Conservation (phyloP, 2,797 vertebrate genomes). For the Melopsittacus undulatus region DNA sequence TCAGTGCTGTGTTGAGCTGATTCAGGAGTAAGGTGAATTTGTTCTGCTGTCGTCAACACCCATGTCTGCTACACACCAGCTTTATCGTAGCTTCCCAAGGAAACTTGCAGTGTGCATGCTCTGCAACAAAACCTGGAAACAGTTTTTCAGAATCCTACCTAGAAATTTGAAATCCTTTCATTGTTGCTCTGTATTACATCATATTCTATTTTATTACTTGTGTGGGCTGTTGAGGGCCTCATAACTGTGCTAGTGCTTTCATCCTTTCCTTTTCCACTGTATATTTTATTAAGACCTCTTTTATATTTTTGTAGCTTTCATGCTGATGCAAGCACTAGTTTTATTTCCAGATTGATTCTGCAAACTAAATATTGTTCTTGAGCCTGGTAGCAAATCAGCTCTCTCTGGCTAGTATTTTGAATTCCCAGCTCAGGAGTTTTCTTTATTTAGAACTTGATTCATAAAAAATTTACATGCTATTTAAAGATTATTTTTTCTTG, state of each 20-base stretch:
- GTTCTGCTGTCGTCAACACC: not conserved
- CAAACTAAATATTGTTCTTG: conserved; percentile 74
- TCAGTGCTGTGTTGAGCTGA: fast-evolving
- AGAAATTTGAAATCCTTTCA: conserved; percentile 65
- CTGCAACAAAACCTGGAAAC: conserved; percentile 53
- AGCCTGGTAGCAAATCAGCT: conserved; percentile 65
- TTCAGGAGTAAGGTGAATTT: not conserved
- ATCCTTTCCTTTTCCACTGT: conserved; percentile 65
- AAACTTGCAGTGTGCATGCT: not conserved
- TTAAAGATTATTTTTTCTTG: conserved; percentile 66
- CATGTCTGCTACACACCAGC: not conserved
- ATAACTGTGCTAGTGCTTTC: conserved; percentile 61
- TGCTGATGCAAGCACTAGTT: conserved; percentile 69
- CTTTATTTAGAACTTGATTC: conserved; percentile 73
- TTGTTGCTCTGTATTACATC: conserved; percentile 69
- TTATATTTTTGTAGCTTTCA: conserved; percentile 70
- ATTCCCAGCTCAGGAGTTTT: conserved; percentile 70
- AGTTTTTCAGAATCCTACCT: conserved; percentile 53
- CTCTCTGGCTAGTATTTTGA: conserved; percentile 63
- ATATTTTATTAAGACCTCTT: conserved; percentile 67
- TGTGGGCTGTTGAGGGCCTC: conserved; percentile 43
- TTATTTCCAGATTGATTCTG: conserved; percentile 73
- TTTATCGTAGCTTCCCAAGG: not conserved
- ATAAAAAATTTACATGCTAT: conserved; percentile 73
- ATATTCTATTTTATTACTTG: conserved; percentile 69